Evolutionary conservation across 2,797 vertebrate genomes (phyloP), one percentile per base, ranked within the genome.

Genomic region (Myotis myotis): DNA sequence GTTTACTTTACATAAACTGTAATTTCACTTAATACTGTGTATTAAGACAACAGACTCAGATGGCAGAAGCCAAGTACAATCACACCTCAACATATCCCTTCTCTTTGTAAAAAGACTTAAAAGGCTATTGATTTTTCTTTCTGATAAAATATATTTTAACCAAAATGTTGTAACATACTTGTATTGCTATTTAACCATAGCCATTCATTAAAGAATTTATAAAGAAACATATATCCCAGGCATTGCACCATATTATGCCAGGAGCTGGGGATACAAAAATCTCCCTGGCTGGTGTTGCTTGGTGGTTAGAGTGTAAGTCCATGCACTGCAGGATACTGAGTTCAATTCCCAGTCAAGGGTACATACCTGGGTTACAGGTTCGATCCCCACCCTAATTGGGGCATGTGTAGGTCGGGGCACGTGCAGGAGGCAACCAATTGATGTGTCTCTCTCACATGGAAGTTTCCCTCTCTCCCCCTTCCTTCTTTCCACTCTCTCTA

Each of bases 101-200:
- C 9, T 60, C 84, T 89, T 22, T 71, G 12, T 57, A n/a, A 72
- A 89, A 93, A 93, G 12, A 57, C 47, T 60, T 57, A 76, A 94
- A 84, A 84, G 57, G 17, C 30, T 78, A 81, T 4, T 76, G 23
- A 89, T 68, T 89, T 93, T 93, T 89, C 33, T 76, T 93, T 64
- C 57, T 82, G 41, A 92, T 93, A 72, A 93, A 71, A 86, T 38
- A 49, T 28, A 79, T 41, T 41, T 91, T 76, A 89, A 80, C 60
- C 74, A 86, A 64, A 95, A 62, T 64, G 51, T 53, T 75, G 49
- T 76, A 90, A 51, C 1, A 66, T 47, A 64, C 53, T 72, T 93
- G 10, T 23, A 44, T 64, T 23, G 72, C 6, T 89, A 6, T 62
- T 87, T 89, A 91, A 81, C 23, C 33, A 86, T 55, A 86, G 33